Conservation (phyloP, 2,888 invertebrate genomes). For the Drosophila anceps region DNA sequence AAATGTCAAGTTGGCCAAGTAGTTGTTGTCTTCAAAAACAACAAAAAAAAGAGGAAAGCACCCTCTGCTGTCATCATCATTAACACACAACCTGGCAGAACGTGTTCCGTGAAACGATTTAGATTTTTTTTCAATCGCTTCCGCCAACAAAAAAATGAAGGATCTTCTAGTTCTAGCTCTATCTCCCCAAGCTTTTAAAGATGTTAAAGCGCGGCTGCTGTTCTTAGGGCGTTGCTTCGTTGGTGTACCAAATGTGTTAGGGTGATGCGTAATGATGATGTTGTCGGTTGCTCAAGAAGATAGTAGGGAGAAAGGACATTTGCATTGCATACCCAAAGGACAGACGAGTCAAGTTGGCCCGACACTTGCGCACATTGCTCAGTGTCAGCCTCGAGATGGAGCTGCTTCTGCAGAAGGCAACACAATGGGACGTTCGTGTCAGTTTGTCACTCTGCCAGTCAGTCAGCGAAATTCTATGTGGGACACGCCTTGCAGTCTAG, state of each 20-base stretch:
- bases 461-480: slow-evolving; percentile 21
- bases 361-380: slow-evolving; percentile 49
- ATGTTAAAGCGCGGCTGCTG: slow-evolving; percentile 1
- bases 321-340: slow-evolving; percentile 13
- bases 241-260: slow-evolving; percentile 16
- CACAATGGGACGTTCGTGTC: slow-evolving; percentile 27
- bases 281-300: slow-evolving; percentile 4
- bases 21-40: slow-evolving; percentile 15
- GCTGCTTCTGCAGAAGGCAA: slow-evolving; percentile 7
- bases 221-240: not conserved
- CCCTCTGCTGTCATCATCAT: slow-evolving; percentile 55
- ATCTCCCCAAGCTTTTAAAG: not conserved
- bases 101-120: slow-evolving; percentile 11
- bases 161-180: slow-evolving; percentile 3
- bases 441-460: slow-evolving; percentile 25
- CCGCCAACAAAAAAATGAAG: slow-evolving; percentile 18
- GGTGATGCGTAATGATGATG: slow-evolving; percentile 31
- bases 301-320: slow-evolving; percentile 1
- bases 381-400: slow-evolving; percentile 35
- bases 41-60: slow-evolving; percentile 7
- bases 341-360: slow-evolving; percentile 21
- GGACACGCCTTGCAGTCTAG: slow-evolving; percentile 13
- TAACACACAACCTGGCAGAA: slow-evolving; percentile 36
- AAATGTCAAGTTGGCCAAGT: slow-evolving; percentile 38
- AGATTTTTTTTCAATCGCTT: slow-evolving; percentile 54